Base-by-base conservation (phyloP, 2,888 invertebrate species). In the Acrobasis repandana region DNA sequence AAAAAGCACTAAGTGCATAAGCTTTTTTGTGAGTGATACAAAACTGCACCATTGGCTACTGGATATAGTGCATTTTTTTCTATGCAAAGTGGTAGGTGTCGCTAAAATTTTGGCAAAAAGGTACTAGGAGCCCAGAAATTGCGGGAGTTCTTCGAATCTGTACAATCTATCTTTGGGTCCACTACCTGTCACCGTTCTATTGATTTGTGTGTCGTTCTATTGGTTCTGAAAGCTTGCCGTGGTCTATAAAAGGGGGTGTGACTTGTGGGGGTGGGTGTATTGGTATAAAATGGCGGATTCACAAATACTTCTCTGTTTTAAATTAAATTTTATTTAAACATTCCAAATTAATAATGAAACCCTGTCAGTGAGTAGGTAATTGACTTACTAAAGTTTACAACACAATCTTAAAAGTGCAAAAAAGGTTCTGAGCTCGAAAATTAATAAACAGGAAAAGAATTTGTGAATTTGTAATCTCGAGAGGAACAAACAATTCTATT, bases 211-310 rank as follows among this genome's bases (percentile, higher is more conserved):
- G 1, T 43, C 6, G 5, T 43, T 43, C n/a, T 43, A 14, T n/a
- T 2, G 6, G 20, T 18, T 38, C 2, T 20, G 6, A 38, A 58
- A 58, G 58, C 58, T 58, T 48, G 47, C 48, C 48, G 34, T 18
- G 48, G 57, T 48, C 57, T 51, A 43, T 50, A 61, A 57, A 61
- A 36, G 57, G 28, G 49, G 58, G 49, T 69, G 72, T 67, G 56
- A 43, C 65, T 67, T 69, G 63, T 61, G 57, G 61, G 69, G 64
- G 62, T 52, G 61, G 63, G 63, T 58, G 36, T 20, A 54, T 11
- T 38, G 38, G 10, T 16, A 52, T 59, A 62, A 47, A 59, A 38
- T 58, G 33, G 33, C 33, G 9, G 9, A 56, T 60, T 36, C 43
- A 15, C 34, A 48, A 52, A 47, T 51, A 20, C 51, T 59, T 51